Base-by-base conservation (phyloP, 2,888 invertebrate species). In the Dusona sp. region DNA sequence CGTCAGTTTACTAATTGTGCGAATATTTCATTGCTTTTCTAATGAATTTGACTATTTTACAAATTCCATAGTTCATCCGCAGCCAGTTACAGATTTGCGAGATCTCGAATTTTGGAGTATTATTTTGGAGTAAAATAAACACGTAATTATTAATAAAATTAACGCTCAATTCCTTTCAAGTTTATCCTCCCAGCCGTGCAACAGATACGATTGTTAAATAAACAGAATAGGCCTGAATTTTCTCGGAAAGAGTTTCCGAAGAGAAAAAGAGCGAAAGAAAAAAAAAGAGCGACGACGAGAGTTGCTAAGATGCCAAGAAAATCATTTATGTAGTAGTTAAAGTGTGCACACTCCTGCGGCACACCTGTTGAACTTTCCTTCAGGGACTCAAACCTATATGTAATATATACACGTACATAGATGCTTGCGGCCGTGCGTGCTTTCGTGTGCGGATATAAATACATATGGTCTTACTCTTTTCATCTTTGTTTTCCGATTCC, bases 331-430 rank as follows among this genome's bases (percentile, higher is more conserved):
- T 61, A 70, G 73, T 74, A 75, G 65, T n/a, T 33, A 68, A 74
- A 73, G 64, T 38, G 67, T 73, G 74, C 68, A 61, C 67, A 42
- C 48, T 45, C 67, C 72, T 88, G n/a, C n/a, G 92, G 90, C 93
- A 92, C 93, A 93, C 93, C 93, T 93, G 93, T 93, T 93, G 93
- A 92, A 90, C 93, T 92, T 93, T 93, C 92, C 92, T 91, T 91
- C 90, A 90, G 88, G 90, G 88, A 89, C 88, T 88, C 89, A 89
- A 89, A 90, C 89, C 38, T 51, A 65, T 73, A 64, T 51, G 51
- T 64, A 36, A 38, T 4, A 25, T 72, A 7, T 33, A 64, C 22
- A 6, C 29, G 51, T 48, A 33, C 22, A 42, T 42, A 38, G 11
- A 75, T 11, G 42, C n/a, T 36, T n/a, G 38, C 2, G 16, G 22